A percentile compares a stretch with the other conserved stretches of the same genome.
Conservation (phyloP, 2,113 vertebrate species). For the Clarias magur region DNA sequence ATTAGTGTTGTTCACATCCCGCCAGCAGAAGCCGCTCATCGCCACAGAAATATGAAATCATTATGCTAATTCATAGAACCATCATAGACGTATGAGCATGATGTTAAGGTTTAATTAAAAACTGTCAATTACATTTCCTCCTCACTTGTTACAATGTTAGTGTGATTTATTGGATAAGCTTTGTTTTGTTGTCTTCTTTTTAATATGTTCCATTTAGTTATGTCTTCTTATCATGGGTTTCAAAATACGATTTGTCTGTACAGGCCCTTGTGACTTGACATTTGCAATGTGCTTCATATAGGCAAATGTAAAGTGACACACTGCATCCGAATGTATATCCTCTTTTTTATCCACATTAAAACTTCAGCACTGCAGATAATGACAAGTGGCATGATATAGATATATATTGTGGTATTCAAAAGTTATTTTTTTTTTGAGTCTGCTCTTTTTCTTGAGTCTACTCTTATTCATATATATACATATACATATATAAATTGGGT, state of each 20-base stretch:
- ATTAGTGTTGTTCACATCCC: constrained; percentile 35
- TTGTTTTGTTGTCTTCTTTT: constrained; percentile 42
- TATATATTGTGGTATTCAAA: background rate
- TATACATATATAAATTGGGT: background rate
- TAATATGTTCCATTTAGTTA: constrained; percentile 38
- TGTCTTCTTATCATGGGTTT: constrained; percentile 11
- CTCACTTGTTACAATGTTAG: constrained; percentile 59
- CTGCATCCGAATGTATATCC: background rate
- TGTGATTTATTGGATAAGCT: constrained; percentile 69
- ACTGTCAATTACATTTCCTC: constrained; percentile 66
- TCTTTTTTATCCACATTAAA: background rate
- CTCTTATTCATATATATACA: no score
- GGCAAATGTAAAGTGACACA: background rate
- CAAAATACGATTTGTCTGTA: constrained; percentile 29
- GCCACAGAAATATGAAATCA: constrained; percentile 58
- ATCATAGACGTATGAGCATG: constrained; percentile 66
- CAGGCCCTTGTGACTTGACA: constrained; percentile 28
- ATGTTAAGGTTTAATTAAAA: constrained; percentile 78
- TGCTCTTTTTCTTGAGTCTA: background rate
- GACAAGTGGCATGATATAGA: background rate
- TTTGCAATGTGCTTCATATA: constrained; percentile 10
- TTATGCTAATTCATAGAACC: constrained; percentile 69
- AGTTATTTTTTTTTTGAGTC: background rate
- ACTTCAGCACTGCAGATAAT: background rate
- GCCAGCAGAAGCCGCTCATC: constrained; percentile 43